Conservation (phyloP, 2,797 vertebrate species). For the Picus viridis region DNA sequence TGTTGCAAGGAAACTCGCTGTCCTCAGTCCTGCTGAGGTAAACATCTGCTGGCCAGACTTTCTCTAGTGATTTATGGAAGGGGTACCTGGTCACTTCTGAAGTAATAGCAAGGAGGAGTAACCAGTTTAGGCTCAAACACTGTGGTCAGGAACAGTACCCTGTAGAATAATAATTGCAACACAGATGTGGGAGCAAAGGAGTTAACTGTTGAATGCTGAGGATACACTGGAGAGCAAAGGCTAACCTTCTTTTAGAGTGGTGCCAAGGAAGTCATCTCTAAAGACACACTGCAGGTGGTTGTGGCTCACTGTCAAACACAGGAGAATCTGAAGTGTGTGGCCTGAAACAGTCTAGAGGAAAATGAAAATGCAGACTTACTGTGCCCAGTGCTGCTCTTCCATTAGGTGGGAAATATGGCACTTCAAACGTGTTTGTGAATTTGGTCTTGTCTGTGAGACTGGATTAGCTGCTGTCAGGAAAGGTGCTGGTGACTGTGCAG, state of each 20-base stretch:
- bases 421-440: background rate
- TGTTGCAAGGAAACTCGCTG: conserved; percentile 89
- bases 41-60: background rate
- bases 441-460: background rate
- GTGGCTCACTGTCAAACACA: background rate
- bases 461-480: background rate
- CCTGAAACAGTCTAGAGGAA: background rate
- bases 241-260: background rate
- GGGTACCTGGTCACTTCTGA: background rate
- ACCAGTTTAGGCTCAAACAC: background rate
- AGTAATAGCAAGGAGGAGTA: background rate
- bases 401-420: background rate
- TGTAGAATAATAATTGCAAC: background rate
- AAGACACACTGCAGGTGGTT: background rate
- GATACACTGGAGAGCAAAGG: background rate
- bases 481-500: background rate
- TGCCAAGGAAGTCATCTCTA: background rate
- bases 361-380: background rate
- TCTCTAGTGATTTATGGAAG: background rate
- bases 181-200: background rate
- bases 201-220: background rate
- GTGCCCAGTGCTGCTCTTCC: background rate
- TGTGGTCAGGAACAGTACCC: background rate
- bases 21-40: conserved; percentile 87
- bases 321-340: background rate